Evolutionary conservation across 2,113 vertebrate genomes (phyloP).

Genomic region (Atlantisia rogersi): DNA sequence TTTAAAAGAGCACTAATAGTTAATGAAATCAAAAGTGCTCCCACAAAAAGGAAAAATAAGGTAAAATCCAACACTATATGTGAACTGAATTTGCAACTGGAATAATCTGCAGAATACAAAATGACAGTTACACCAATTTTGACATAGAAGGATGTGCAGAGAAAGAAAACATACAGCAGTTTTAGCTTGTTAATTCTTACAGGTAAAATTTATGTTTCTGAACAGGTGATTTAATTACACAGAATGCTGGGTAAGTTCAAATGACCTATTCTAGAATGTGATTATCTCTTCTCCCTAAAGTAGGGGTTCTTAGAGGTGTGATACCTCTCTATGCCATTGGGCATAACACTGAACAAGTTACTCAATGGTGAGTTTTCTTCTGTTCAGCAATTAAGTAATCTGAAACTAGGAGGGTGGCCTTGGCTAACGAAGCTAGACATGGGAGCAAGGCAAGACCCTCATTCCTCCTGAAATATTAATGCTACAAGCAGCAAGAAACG

Average conservation of each 20-base stretch:
- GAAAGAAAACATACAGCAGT: not conserved
- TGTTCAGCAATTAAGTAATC: not conserved
- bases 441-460: not conserved
- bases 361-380: not conserved
- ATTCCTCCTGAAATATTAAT: not conserved
- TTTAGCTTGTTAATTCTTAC: not conserved
- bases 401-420: not conserved
- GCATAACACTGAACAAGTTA: slow-evolving; percentile 74
- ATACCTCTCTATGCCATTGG: slow-evolving; percentile 61
- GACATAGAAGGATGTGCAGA: not conserved
- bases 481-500: not conserved
- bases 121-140: not conserved
- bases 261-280: slow-evolving; percentile 76
- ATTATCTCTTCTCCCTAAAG: slow-evolving; percentile 75
- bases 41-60: not conserved
- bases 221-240: slow-evolving; percentile 78
- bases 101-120: not conserved
- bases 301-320: slow-evolving; percentile 74
- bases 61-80: not conserved
- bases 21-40: not conserved
- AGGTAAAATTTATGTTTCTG: not conserved
- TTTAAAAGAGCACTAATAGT: not conserved
- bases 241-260: slow-evolving; percentile 83
- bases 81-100: not conserved
- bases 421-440: not conserved